phyloP scores from a whole-genome alignment of 2,113 vertebrate genomes.

The Bos javanicus region DNA sequence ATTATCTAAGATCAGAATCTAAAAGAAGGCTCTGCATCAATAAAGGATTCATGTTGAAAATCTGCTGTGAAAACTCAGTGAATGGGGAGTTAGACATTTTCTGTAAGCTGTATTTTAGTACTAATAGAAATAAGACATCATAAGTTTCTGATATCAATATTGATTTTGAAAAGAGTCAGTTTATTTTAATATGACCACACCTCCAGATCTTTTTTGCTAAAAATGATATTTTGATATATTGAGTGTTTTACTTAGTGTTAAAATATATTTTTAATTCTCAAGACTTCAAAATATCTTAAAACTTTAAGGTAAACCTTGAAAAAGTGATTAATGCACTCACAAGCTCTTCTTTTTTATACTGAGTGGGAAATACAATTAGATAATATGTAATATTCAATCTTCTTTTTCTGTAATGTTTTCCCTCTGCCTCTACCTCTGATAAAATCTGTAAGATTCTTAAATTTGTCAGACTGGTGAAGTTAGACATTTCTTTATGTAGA shows the following conservation, averaged over 20 bases:
- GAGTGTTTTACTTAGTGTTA: constrained; percentile 10
- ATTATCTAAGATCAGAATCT: neutral
- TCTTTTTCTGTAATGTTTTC: neutral
- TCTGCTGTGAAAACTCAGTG: neutral
- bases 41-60: neutral
- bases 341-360: constrained; percentile 36
- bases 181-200: neutral
- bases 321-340: constrained; percentile 37
- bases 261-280: neutral
- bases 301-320: neutral
- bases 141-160: neutral
- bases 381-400: neutral
- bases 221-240: neutral
- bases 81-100: neutral
- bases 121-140: neutral
- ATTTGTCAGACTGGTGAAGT: neutral
- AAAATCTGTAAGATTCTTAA: neutral
- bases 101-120: neutral
- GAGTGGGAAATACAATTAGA: constrained; percentile 45
- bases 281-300: constrained; percentile 26
- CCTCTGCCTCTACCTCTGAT: neutral
- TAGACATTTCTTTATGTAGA: neutral
- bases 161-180: neutral
- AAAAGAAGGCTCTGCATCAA: neutral
- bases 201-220: neutral